phyloP scores from a whole-genome alignment of 2,797 vertebrate genomes.

The Ceyx erithaca region DNA sequence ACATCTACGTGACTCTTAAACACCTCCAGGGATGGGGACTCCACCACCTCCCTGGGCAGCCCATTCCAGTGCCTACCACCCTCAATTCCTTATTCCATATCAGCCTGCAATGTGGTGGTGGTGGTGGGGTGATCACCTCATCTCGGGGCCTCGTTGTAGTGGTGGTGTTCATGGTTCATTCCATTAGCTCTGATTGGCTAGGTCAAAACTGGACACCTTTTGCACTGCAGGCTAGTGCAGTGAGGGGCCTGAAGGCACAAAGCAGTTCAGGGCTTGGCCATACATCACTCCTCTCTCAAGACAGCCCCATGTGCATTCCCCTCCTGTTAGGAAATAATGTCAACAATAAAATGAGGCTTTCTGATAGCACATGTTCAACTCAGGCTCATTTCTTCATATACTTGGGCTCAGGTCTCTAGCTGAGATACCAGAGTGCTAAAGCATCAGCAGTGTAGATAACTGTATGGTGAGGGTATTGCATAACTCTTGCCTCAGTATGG shows the following conservation, averaged over 20 bases:
- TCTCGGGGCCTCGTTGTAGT: not conserved
- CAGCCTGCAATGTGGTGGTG: not conserved
- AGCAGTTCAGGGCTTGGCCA: not conserved
- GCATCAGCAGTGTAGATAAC: not conserved
- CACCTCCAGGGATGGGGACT: too few relatives aligned
- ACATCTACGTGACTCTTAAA: too few relatives aligned
- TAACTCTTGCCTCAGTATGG: slow-evolving; percentile 16
- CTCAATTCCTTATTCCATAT: not conserved
- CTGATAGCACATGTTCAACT: slow-evolving; percentile 28
- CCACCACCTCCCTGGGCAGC: too few relatives aligned
- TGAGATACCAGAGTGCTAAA: slow-evolving; percentile 27
- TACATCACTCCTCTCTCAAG: not conserved
- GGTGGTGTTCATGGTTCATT: not conserved
- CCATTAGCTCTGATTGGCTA: not conserved
- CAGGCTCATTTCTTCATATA: slow-evolving; percentile 9
- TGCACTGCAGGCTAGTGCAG: not conserved
- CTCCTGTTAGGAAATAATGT: slow-evolving; percentile 17
- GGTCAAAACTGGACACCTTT: not conserved
- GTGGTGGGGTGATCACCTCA: not conserved
- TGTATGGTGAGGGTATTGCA: not conserved
- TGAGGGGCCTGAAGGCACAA: not conserved
- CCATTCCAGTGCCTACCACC: too few relatives aligned
- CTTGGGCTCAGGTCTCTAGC: slow-evolving; percentile 24
- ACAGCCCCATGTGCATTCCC: not conserved
- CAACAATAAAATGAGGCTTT: not conserved